These are phyloP conservation scores for Acridotheres tristis DNA, from an alignment of 2,797 vertebrate species.

Conservation along the genomic window DNA sequence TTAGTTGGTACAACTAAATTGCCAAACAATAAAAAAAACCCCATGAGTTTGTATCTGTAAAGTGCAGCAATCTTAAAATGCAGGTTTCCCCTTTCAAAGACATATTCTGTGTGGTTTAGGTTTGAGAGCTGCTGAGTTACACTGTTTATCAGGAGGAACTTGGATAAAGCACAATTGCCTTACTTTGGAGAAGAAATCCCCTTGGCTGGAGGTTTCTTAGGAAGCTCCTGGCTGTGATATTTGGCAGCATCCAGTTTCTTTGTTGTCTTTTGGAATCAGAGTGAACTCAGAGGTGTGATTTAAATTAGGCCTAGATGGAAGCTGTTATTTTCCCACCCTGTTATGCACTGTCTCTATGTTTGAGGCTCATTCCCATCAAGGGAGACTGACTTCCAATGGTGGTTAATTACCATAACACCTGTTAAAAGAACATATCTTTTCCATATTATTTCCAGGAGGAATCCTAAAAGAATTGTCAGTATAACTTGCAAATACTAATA, in stretches of 20 bases:
- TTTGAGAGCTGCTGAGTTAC: neutral
- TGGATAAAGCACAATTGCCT: neutral
- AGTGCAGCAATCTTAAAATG: neutral
- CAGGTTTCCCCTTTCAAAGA: neutral
- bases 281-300: neutral
- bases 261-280: neutral
- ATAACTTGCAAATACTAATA: neutral
- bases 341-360: fast-evolving
- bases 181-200: neutral
- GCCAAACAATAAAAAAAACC: neutral
- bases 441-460: neutral
- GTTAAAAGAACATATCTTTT: fast-evolving
- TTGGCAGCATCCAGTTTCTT: neutral
- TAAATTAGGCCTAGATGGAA: neutral
- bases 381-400: fast-evolving
- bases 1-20: neutral
- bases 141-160: neutral
- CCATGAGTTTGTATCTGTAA: neutral
- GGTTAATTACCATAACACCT: neutral
- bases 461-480: neutral
- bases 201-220: neutral
- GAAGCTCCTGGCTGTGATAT: neutral
- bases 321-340: neutral
- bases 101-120: fast-evolving
- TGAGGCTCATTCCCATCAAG: neutral